Base-by-base conservation (phyloP, 2,113 vertebrate genomes). In the Tachysurus vachellii region DNA sequence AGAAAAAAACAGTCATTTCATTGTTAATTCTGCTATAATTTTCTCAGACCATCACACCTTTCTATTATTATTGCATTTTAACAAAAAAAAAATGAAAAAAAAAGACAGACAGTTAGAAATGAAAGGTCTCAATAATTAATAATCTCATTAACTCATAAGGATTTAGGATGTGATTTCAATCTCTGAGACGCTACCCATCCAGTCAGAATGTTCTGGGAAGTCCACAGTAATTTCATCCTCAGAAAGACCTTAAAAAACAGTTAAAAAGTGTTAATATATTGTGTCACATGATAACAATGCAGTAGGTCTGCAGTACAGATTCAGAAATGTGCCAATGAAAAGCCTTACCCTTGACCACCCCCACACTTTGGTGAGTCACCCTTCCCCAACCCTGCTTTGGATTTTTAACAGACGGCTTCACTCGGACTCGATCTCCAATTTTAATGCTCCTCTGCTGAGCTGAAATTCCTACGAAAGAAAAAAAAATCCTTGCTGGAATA, bases 301-400 rank as follows among this genome's bases (percentile, higher is more conserved):
- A 1, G 4, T 59, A 47, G 44, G 66, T 44, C 17, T 17, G n/a
- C 19, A 44, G 21, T 47, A 28, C 21, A 75, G 83, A 42, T 53
- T 68, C 12, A 23, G 2, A 31, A n/a, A 53, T 44, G 31, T n/a
- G 21, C 71, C 36, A 81, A 42, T 56, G 16, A 42, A 17, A 71
- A 16, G 14, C 14, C 85, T 75, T 73, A 82, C 85, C 13, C 23
- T 59, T 87, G 28, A 87, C 80, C 36, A 82, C 68, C 14, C 85
- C 85, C 85, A 82, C 66, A 62, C 80, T 75, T 16, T 62, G 10
- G 56, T 36, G 68, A 59, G 16, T 75, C 57, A 87, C 68, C 1
- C 10, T 57, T 75, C 88, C 88, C 88, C 88, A 89, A 13, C 62
- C 56, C 36, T 19, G 56, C 73, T 81, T 86, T 64, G 85, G 88